Conservation (phyloP, 2,797 vertebrate species). For the Hozukius guyotensis region DNA sequence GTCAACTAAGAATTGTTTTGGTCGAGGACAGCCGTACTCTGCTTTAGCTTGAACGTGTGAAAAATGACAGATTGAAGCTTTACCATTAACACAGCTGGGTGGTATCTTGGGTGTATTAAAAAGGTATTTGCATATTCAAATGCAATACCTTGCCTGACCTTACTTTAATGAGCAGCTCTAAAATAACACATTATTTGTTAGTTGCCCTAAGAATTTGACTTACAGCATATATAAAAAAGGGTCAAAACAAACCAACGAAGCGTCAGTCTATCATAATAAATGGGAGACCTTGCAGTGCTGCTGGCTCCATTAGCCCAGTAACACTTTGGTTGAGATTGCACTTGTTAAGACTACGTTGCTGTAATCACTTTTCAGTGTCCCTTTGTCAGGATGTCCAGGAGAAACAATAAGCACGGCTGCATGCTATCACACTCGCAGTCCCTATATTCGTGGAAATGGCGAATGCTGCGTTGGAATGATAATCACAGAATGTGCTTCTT, state of each 20-base stretch:
- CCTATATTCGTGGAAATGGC: not conserved
- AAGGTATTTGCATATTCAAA: conserved; percentile 8
- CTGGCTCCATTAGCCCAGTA: conserved; percentile 8
- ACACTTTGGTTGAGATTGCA: not conserved
- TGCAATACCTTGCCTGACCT: not conserved
- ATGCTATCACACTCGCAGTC: conserved; percentile 21
- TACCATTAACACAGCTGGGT: not conserved
- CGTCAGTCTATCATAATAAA: not conserved
- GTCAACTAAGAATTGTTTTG: accelerated
- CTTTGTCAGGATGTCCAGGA: conserved; percentile 28
- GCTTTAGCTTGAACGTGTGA: not conserved
- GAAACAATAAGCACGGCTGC: conserved; percentile 15
- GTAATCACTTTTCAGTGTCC: conserved; percentile 11
- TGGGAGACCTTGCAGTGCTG: not conserved
- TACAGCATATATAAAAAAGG: not conserved
- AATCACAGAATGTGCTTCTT: conserved; percentile 48
- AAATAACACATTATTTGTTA: not conserved
- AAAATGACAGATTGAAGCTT: not conserved
- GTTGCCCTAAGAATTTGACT: not conserved
- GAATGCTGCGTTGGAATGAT: conserved; percentile 31
- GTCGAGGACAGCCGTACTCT: too few species aligned
- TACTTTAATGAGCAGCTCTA: not conserved
- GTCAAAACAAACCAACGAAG: not conserved
- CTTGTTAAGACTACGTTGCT: not conserved
- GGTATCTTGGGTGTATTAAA: not conserved